A percentile compares a stretch with the other conserved stretches of the same genome.
These are phyloP conservation scores for Macropus fuliginosus DNA, from an alignment of 2,797 vertebrate genomes.

Conservation along the genomic window DNA sequence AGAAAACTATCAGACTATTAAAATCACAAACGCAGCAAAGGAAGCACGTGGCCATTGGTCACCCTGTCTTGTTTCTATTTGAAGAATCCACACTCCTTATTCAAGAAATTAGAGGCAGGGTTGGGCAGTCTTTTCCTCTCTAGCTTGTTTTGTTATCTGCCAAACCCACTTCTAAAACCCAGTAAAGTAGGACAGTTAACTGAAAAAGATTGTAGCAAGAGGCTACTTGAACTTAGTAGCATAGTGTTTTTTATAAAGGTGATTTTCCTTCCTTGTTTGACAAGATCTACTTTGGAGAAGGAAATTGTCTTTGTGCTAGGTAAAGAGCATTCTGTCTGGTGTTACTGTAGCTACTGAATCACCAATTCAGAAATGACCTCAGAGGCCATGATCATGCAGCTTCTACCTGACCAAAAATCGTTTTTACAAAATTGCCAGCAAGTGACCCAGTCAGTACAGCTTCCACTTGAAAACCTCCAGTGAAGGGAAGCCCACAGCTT, in stretches of 20 bases:
- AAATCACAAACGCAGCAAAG: background rate
- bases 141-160: background rate
- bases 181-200: background rate
- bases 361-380: background rate
- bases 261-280: conserved; percentile 54
- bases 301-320: background rate
- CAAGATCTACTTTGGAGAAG: background rate
- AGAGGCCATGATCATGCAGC: background rate
- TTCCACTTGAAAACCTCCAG: background rate
- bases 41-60: background rate
- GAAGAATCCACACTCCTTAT: background rate
- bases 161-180: background rate
- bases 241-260: conserved; percentile 27
- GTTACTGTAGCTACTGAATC: background rate
- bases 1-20: background rate
- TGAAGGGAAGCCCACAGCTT: background rate
- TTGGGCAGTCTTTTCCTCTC: background rate
- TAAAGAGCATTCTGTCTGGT: background rate
- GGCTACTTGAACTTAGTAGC: background rate
- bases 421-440: background rate
- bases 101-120: background rate
- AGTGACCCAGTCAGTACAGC: background rate
- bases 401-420: background rate
- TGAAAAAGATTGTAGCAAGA: background rate
- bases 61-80: background rate